phyloP scores from a whole-genome alignment of 2,888 invertebrate species.

The Trachelus iudaicus region DNA sequence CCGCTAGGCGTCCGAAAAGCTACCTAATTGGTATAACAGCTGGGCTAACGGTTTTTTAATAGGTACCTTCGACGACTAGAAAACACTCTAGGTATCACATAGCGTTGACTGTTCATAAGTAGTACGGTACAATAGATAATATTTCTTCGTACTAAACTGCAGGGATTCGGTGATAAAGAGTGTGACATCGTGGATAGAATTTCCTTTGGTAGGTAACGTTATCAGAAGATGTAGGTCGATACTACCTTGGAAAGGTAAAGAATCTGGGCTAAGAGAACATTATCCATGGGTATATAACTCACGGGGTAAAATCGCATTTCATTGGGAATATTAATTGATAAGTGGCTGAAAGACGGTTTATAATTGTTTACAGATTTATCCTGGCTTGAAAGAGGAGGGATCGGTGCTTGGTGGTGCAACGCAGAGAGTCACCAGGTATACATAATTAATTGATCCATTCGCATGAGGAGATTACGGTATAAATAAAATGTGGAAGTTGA shows the following conservation, averaged over 20 bases:
- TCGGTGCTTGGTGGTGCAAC: slow-evolving; percentile 60
- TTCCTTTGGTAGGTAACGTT: background rate
- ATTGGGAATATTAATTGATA: background rate
- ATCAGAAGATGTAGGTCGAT: background rate
- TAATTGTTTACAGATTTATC: slow-evolving; percentile 55
- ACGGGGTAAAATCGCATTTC: background rate
- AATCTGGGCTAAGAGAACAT: background rate
- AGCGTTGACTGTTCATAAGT: background rate
- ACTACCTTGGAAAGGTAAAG: background rate
- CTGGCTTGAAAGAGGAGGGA: slow-evolving; percentile 58
- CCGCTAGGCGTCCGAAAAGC: background rate
- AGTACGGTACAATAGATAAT: background rate
- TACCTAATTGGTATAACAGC: background rate
- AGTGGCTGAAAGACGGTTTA: background rate
- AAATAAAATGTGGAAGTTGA: background rate
- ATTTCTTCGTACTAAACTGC: background rate
- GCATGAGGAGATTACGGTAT: background rate
- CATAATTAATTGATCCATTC: background rate
- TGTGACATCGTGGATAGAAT: background rate
- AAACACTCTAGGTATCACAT: background rate
- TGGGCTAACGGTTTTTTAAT: background rate
- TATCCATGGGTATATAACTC: background rate
- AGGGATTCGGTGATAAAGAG: background rate
- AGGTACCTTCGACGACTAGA: background rate
- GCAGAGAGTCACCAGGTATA: slow-evolving; percentile 61